These are phyloP conservation scores for Rhorus exstirpatorius DNA, from an alignment of 2,888 invertebrate genomes.

Conservation along the genomic window DNA sequence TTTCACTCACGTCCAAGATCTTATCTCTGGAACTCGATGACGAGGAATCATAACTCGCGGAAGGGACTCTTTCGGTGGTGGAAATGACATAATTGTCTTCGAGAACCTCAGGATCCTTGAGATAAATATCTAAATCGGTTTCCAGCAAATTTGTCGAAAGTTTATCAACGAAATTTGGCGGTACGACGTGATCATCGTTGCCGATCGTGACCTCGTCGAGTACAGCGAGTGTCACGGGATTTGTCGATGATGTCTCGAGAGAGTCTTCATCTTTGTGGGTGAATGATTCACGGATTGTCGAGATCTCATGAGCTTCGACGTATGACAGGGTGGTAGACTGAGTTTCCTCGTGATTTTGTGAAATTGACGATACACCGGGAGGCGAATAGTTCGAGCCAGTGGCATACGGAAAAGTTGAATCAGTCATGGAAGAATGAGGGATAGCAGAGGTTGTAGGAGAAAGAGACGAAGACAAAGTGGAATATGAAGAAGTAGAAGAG, in stretches of 20 bases:
- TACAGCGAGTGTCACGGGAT: not conserved
- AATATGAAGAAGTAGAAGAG: conserved; percentile 72
- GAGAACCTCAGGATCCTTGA: conserved; percentile 27
- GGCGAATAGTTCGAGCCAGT: not conserved
- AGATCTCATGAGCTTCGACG: not conserved
- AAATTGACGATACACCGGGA: not conserved
- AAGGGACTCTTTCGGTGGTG: not conserved
- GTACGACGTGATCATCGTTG: conserved; percentile 8
- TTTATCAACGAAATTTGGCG: not conserved
- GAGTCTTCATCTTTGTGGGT: not conserved
- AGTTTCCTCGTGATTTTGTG: conserved; percentile 1
- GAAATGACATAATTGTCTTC: not conserved
- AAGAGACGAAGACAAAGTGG: conserved; percentile 39
- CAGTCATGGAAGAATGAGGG: conserved; percentile 29
- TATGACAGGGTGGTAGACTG: not conserved
- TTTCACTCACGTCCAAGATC: conserved; percentile 17
- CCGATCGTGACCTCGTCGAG: not conserved
- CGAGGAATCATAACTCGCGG: not conserved
- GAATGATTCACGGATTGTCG: not conserved
- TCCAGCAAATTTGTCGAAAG: not conserved
- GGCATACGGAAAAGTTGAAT: not conserved
- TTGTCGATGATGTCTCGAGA: not conserved
- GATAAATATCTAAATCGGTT: conserved; percentile 31
- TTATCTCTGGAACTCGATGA: not conserved
- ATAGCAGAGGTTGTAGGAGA: conserved; percentile 60